A percentile compares a stretch with the other conserved stretches of the same genome.
Conservation (phyloP, 2,888 invertebrate species). For the Rhaphigaster nebulosa region DNA sequence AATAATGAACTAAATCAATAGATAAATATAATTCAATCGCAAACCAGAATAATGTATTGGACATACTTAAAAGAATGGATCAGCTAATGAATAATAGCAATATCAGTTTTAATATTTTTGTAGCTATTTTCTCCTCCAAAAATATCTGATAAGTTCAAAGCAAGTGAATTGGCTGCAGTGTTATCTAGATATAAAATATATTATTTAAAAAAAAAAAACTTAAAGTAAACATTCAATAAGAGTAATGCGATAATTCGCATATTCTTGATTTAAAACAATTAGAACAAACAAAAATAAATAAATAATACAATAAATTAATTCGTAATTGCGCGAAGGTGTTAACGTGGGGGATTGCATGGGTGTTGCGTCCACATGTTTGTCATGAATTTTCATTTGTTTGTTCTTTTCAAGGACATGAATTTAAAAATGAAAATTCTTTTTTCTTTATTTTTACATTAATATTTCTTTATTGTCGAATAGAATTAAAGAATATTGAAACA, state of each 20-base stretch:
- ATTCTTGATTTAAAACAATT: neutral
- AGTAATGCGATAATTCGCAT: neutral
- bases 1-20: no score
- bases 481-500: neutral
- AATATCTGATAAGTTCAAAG: neutral
- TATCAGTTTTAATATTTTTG: no score
- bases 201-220: no score
- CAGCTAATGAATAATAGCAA: no score
- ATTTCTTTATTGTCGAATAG: neutral
- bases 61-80: no score
- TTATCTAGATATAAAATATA: no score
- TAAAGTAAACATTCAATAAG: neutral
- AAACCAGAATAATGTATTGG: no score
- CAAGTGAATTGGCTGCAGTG: neutral
- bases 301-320: neutral
- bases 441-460: neutral
- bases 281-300: neutral
- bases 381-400: slow-evolving; percentile 12
- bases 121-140: no score
- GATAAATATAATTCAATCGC: no score
- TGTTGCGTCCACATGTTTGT: neutral
- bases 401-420: slow-evolving; percentile 23
- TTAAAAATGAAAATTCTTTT: neutral
- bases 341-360: slow-evolving; percentile 17
- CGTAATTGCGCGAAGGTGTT: slow-evolving; percentile 23